Percentiles rank a stretch among this genome's conserved stretches.
phyloP scores from a whole-genome alignment of 2,797 vertebrate species.

The Australoheros facetus region DNA sequence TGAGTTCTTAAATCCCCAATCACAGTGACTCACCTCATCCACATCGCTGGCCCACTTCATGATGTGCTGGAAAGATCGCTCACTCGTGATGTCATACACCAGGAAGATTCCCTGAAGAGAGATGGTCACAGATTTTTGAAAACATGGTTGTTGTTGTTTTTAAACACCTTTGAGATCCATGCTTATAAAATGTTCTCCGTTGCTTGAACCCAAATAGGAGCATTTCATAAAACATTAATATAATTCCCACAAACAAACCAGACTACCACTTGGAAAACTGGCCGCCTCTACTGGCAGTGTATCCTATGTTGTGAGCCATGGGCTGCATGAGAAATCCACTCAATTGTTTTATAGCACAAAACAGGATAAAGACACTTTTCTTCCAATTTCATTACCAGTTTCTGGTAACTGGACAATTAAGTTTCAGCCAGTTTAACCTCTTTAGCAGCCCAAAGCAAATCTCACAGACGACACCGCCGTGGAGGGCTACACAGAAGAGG shows the following conservation, averaged over 20 bases:
- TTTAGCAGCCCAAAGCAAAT: conserved; percentile 23
- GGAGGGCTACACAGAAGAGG: background rate
- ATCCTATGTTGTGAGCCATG: background rate
- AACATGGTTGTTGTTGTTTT: background rate
- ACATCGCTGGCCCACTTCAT: conserved; percentile 99
- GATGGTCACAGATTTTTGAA: background rate
- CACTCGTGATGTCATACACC: conserved; percentile 96
- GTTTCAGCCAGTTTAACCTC: conserved; percentile 30
- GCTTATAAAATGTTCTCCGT: background rate
- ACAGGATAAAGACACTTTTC: conserved; percentile 15
- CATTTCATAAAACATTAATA: background rate
- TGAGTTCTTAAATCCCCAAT: conserved; percentile 9
- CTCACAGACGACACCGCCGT: background rate
- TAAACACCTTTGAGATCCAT: background rate
- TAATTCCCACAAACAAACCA: conserved; percentile 22
- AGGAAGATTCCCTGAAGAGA: conserved; percentile 85
- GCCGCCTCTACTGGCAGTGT: background rate
- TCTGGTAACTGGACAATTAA: conserved; percentile 47
- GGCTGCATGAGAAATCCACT: background rate
- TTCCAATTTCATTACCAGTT: conserved; percentile 28
- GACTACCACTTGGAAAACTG: conserved; percentile 1
- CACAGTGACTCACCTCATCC: conserved; percentile 87
- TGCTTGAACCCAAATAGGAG: background rate
- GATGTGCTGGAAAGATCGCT: conserved; percentile 97
- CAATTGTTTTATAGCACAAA: conserved; percentile 12